Evolutionary conservation across 1,140 invertebrate species (phyloP).

Genomic region (Triops cancriformis): DNA sequence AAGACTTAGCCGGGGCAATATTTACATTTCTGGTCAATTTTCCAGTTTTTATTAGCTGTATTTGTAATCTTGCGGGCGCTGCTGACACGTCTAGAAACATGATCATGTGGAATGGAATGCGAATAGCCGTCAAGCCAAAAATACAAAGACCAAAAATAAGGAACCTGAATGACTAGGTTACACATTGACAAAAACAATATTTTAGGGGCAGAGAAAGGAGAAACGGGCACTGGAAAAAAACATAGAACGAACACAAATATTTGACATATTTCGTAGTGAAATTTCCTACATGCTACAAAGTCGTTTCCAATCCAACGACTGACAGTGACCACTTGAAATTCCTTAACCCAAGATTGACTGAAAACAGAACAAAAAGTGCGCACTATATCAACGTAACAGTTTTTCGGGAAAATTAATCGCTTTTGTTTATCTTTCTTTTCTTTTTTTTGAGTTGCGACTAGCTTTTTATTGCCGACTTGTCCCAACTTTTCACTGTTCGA

Average conservation of each 20-base stretch:
- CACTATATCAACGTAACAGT: too few species aligned
- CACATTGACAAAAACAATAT: background rate
- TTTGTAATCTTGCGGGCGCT: conserved; percentile 2
- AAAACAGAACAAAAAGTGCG: too few species aligned
- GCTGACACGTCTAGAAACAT: background rate
- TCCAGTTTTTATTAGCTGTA: background rate
- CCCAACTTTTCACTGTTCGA: conserved; percentile 52
- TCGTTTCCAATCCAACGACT: too few species aligned
- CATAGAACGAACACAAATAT: too few species aligned
- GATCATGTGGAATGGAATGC: conserved; percentile 5
- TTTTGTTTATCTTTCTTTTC: background rate
- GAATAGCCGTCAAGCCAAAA: background rate
- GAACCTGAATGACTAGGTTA: background rate
- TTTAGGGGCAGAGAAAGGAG: background rate
- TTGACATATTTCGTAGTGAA: too few species aligned
- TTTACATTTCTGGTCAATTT: background rate
- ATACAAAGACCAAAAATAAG: conserved; percentile 1
- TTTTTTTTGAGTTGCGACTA: background rate
- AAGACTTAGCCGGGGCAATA: background rate
- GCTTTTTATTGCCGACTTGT: background rate
- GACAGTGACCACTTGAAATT: too few species aligned
- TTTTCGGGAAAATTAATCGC: too few species aligned
- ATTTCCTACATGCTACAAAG: too few species aligned
- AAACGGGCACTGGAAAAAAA: background rate
- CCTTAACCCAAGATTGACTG: too few species aligned